phyloP scores from a whole-genome alignment of 2,888 invertebrate genomes.

The Leucoma salicis region DNA sequence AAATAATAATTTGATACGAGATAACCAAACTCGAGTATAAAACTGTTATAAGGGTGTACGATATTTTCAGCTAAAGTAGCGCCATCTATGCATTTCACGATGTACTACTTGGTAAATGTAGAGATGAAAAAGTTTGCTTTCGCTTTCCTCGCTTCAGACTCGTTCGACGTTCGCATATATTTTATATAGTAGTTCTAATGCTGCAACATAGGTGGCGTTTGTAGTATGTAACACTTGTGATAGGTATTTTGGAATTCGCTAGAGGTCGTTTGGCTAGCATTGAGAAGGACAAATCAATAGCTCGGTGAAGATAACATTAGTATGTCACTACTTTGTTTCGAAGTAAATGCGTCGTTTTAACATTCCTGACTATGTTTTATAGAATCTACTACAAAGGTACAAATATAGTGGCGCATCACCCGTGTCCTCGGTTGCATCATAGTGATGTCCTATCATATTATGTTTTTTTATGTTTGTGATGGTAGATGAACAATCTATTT shows the following conservation, averaged over 20 bases:
- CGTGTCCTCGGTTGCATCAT: too few relatives aligned
- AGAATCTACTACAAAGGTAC: too few relatives aligned
- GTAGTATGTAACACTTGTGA: neutral
- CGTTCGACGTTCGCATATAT: neutral
- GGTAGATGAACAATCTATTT: too few relatives aligned
- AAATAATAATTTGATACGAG: neutral
- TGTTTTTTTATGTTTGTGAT: too few relatives aligned
- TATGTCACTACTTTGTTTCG: neutral
- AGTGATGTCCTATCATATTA: too few relatives aligned
- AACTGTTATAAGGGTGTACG: neutral
- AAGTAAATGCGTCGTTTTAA: neutral
- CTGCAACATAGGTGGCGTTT: constrained; percentile 25
- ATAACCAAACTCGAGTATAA: neutral
- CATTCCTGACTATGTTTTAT: neutral
- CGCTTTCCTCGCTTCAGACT: constrained; percentile 18
- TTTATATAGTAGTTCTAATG: constrained; percentile 1
- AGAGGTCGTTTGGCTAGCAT: constrained; percentile 14
- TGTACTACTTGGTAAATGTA: constrained; percentile 9
- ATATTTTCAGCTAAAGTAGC: constrained; percentile 16
- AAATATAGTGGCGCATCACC: too few relatives aligned
- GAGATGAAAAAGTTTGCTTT: constrained; percentile 6
- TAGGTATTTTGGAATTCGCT: neutral
- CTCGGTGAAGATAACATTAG: neutral
- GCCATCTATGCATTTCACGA: constrained; percentile 24
- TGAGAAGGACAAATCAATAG: constrained; percentile 4